Percentiles rank a stretch among this genome's conserved stretches.
These are phyloP conservation scores for Oophaga pumilio DNA, from an alignment of 2,113 vertebrate genomes.

Conservation along the genomic window DNA sequence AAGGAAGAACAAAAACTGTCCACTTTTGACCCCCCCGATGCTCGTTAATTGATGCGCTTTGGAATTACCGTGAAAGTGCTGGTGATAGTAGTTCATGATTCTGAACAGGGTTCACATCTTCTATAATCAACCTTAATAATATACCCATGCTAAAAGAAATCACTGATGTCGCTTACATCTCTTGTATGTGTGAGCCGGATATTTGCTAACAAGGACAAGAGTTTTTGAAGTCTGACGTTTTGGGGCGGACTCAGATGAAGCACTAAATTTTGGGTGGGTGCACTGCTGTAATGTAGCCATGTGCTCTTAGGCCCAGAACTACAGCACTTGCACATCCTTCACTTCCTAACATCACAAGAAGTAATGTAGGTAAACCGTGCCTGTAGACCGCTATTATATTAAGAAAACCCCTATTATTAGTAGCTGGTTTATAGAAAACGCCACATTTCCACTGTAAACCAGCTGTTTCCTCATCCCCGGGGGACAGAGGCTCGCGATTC, in stretches of 20 bases:
- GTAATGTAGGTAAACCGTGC: not conserved
- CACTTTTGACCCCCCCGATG: too few relatives aligned
- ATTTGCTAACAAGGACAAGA: not conserved
- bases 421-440: not conserved
- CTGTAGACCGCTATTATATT: not conserved
- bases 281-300: too few relatives aligned
- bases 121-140: not conserved
- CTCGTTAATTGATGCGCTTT: too few relatives aligned
- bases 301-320: not conserved
- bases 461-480: constrained; percentile 26
- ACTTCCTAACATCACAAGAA: not conserved
- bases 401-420: not conserved
- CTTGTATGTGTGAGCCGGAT: not conserved
- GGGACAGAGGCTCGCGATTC: not conserved
- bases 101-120: too few relatives aligned
- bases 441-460: not conserved
- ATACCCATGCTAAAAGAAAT: not conserved
- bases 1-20: too few relatives aligned
- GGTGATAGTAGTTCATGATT: too few relatives aligned
- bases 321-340: not conserved
- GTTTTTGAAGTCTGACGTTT: not conserved
- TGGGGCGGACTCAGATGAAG: not conserved
- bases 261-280: not conserved
- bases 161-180: not conserved
- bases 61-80: too few relatives aligned